phyloP scores from a whole-genome alignment of 2,797 vertebrate genomes.

The Tolypeutes matacus region DNA sequence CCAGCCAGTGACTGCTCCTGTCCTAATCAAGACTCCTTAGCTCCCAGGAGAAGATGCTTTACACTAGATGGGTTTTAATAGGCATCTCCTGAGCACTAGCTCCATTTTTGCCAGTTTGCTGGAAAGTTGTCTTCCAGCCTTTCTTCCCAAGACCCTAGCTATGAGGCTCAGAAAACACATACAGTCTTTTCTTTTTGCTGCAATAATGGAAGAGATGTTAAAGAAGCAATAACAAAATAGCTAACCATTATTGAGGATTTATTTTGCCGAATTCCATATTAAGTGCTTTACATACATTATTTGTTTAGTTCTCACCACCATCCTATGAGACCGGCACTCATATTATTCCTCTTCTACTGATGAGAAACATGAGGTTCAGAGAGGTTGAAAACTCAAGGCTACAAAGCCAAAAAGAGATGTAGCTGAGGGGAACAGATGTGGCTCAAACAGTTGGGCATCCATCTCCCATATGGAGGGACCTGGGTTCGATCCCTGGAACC shows the following conservation, averaged over 20 bases:
- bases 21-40: constrained; percentile 81
- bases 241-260: constrained; percentile 13
- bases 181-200: not conserved
- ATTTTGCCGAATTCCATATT: constrained; percentile 1
- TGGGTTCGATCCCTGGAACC: too few species aligned
- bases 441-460: too few species aligned
- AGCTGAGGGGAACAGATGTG: too few species aligned
- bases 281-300: not conserved
- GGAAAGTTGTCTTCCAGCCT: constrained; percentile 41
- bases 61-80: constrained; percentile 69
- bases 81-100: not conserved
- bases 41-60: constrained; percentile 65
- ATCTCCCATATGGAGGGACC: too few species aligned
- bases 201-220: not conserved
- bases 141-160: not conserved
- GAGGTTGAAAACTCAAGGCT: not conserved
- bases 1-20: constrained; percentile 84
- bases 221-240: not conserved
- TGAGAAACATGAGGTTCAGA: constrained; percentile 31
- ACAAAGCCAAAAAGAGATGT: constrained; percentile 7
- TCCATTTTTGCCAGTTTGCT: constrained; percentile 39
- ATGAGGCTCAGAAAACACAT: constrained; percentile 30
- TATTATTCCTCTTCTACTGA: not conserved
- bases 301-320: constrained; percentile 7
- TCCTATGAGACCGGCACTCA: not conserved